Evolutionary conservation across 2,113 vertebrate genomes (phyloP).

Genomic region (Boleophthalmus pectinirostris): DNA sequence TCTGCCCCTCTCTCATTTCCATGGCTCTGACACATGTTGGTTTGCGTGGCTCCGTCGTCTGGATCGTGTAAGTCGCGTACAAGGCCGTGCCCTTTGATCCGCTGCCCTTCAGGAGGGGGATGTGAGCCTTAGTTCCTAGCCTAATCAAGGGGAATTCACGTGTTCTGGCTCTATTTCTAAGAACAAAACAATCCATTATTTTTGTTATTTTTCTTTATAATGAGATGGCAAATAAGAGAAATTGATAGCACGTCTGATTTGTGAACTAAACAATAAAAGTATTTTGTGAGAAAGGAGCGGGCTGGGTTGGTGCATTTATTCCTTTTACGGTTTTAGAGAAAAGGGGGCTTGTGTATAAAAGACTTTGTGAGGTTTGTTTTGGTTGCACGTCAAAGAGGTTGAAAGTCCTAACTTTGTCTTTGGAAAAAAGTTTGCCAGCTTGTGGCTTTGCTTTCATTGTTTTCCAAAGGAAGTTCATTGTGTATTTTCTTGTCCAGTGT

Average conservation of each 20-base stretch:
- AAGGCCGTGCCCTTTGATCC: slow-evolving; percentile 67
- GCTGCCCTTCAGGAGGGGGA: slow-evolving; percentile 44
- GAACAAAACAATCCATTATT: no score
- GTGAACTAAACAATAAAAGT: background rate
- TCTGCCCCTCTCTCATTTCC: slow-evolving; percentile 59
- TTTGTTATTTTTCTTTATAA: no score
- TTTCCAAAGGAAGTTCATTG: background rate
- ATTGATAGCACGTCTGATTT: background rate
- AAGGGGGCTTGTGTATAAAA: background rate
- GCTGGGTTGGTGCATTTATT: background rate
- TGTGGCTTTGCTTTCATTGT: background rate
- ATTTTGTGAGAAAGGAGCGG: background rate
- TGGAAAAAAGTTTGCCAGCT: slow-evolving; percentile 38
- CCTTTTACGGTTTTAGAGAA: background rate
- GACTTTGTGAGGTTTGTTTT: background rate
- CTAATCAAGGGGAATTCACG: background rate
- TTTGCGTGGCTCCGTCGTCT: slow-evolving; percentile 74
- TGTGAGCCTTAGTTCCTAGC: slow-evolving; percentile 19
- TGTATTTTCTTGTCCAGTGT: background rate
- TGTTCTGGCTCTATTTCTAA: background rate
- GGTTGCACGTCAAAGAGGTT: background rate
- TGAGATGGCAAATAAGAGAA: background rate
- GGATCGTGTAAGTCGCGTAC: slow-evolving; percentile 60
- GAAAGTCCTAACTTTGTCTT: slow-evolving; percentile 9
- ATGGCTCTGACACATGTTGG: slow-evolving; percentile 72